Conservation (phyloP, 2,888 invertebrate genomes). For the Thalpophila matura region DNA sequence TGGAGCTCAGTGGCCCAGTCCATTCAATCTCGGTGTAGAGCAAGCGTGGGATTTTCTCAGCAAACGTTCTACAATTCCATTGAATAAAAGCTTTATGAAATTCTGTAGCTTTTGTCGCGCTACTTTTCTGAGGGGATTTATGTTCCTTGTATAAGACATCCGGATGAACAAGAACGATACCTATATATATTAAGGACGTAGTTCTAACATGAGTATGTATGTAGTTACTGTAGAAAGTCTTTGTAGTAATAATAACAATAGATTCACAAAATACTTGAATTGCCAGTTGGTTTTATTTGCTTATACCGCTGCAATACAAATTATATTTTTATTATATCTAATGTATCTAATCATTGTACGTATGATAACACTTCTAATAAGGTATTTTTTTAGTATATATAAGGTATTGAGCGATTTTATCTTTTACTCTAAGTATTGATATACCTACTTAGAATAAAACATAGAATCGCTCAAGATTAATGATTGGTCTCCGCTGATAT, state of each 20-base stretch:
- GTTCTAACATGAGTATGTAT: neutral
- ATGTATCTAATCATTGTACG: neutral
- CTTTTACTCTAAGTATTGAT: too few relatives aligned
- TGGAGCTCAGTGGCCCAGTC: constrained; percentile 32
- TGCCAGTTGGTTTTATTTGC: neutral
- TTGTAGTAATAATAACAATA: constrained; percentile 1
- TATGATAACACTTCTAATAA: neutral
- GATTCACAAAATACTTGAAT: constrained; percentile 13
- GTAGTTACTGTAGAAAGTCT: neutral
- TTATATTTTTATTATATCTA: too few relatives aligned
- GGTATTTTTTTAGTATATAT: too few relatives aligned
- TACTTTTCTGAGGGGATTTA: constrained; percentile 57
- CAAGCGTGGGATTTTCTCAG: constrained; percentile 42
- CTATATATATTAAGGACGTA: constrained; percentile 2
- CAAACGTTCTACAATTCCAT: constrained; percentile 49
- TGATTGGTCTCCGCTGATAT: too few relatives aligned
- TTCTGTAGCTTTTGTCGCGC: constrained; percentile 56
- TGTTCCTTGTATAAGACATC: constrained; percentile 43
- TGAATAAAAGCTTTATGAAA: constrained; percentile 63
- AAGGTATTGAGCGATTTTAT: too few relatives aligned
- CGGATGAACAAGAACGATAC: constrained; percentile 12
- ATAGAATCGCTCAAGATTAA: too few relatives aligned
- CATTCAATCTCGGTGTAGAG: constrained; percentile 40
- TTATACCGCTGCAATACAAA: too few relatives aligned
- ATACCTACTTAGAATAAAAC: too few relatives aligned